Percentiles rank a stretch among this genome's conserved stretches.
Conservation (phyloP, 2,797 vertebrate species). For the Aselliscus stoliczkanus region DNA sequence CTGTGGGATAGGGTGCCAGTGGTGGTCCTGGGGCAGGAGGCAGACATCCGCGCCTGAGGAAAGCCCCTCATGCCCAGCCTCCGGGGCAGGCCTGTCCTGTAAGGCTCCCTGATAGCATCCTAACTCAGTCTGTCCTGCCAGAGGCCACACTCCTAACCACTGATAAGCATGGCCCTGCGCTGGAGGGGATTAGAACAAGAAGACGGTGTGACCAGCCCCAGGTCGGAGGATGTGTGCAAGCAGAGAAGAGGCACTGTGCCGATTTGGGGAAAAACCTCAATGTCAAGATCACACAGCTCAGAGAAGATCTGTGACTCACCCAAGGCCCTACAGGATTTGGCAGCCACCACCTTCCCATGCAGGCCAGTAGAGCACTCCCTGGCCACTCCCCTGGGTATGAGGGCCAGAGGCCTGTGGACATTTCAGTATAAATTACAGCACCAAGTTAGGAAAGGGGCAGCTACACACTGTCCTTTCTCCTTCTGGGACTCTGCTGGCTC, state of each 20-base stretch:
- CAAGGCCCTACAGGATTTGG: neutral
- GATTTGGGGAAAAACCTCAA: neutral
- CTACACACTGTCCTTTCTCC: neutral
- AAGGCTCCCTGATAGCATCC: neutral
- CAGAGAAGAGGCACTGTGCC: neutral
- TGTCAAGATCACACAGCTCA: neutral
- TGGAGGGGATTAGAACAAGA: neutral
- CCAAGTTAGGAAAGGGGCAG: neutral
- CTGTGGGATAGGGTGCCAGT: neutral
- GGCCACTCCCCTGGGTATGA: neutral
- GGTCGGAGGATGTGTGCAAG: neutral
- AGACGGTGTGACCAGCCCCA: neutral
- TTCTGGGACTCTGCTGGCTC: neutral
- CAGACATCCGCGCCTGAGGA: neutral
- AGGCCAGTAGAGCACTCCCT: neutral
- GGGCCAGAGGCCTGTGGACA: neutral
- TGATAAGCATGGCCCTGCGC: neutral
- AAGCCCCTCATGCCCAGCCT: neutral
- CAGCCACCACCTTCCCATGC: neutral
- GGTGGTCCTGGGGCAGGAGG: neutral
- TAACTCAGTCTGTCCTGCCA: neutral
- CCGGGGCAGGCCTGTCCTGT: neutral
- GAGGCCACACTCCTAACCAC: neutral
- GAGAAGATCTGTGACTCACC: neutral
- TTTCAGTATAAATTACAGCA: neutral